Evolutionary conservation across 2,888 invertebrate species (phyloP), one percentile per base, ranked within the genome.

Genomic region (Drosophila hamatofila): DNA sequence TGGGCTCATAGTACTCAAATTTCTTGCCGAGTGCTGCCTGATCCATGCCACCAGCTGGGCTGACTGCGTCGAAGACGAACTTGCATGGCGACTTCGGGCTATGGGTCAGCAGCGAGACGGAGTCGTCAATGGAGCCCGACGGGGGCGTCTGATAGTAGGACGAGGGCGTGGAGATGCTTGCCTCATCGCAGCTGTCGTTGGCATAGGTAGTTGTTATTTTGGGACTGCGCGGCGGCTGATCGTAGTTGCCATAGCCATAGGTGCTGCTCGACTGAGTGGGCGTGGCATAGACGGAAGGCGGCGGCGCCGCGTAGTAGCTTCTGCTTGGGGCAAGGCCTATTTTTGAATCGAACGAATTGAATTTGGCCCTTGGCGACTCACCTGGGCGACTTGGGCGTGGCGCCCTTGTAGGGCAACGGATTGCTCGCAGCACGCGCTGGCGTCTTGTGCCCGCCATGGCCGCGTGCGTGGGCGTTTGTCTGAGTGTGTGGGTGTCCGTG

Each of bases 51-150:
- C 75, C 54, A n/a, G 80, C 78, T 0, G 92, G 93, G 74, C 92
- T 93, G 21, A 93, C 92, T 6, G 93, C 92, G 77, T 93, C 94
- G 80, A 95, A 95, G 48, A 94, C 94, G 72, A 95, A 95, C 80
- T 94, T 95, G 37, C 94, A 93, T 0, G 95, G 94, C 42, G 94
- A 94, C 78, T 94, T 94, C 0, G 95, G 95, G 71, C 95, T 95
- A 4, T 89, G 89, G 8, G 82, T 77, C 9, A 88, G 74, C 64
- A 88, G 82, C 33, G 88, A 90, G 33, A 81, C 76, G 2, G 91
- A 89, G 37, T 90, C 87, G 30, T 91, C 92, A 37, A 89, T 75
- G 23, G 91, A 91, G 2, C 89, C 91, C 12, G 92, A 90, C 2
- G 90, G 83, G 1, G 92, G 91, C 6, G 92, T 92, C 55, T 92